Conservation (phyloP, 2,888 invertebrate species). For the Argyra leucocephala region DNA sequence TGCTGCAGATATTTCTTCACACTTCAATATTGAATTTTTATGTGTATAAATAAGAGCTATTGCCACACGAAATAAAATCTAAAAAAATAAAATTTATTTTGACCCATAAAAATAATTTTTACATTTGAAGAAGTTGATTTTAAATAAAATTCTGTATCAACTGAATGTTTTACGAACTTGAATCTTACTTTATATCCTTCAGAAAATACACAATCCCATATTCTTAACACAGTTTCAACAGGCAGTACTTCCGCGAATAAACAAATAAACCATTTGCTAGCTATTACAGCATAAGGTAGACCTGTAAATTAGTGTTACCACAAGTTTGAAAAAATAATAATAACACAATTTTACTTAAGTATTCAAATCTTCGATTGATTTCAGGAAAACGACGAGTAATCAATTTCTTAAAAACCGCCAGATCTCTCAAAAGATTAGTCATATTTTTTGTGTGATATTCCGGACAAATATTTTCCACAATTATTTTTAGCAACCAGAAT, state of each 20-base stretch:
- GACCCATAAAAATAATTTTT: no score
- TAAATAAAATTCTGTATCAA: not conserved
- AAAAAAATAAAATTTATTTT: slow-evolving; percentile 15
- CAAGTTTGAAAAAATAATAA: not conserved
- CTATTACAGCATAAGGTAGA: slow-evolving; percentile 81
- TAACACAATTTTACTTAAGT: slow-evolving; percentile 50
- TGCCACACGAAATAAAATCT: slow-evolving; percentile 79
- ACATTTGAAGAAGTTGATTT: not conserved
- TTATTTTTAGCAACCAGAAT: slow-evolving; percentile 85
- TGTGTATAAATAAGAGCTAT: slow-evolving; percentile 71
- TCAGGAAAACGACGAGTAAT: slow-evolving; percentile 73
- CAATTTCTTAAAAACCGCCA: slow-evolving; percentile 79
- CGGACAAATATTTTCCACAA: slow-evolving; percentile 77
- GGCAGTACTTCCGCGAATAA: slow-evolving; percentile 88
- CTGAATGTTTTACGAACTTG: not conserved
- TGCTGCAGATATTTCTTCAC: slow-evolving; percentile 70
- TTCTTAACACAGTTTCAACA: slow-evolving; percentile 83
- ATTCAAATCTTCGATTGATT: slow-evolving; percentile 69
- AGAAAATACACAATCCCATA: slow-evolving; percentile 93
- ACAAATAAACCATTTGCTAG: slow-evolving; percentile 94
- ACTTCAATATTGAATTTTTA: slow-evolving; percentile 59
- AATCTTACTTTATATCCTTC: slow-evolving; percentile 68
- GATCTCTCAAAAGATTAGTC: slow-evolving; percentile 80
- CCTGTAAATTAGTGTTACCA: slow-evolving; percentile 40
- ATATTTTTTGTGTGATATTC: slow-evolving; percentile 84